phyloP scores from a whole-genome alignment of 1,140 invertebrate genomes.

The Rhagoletis pomonella region DNA sequence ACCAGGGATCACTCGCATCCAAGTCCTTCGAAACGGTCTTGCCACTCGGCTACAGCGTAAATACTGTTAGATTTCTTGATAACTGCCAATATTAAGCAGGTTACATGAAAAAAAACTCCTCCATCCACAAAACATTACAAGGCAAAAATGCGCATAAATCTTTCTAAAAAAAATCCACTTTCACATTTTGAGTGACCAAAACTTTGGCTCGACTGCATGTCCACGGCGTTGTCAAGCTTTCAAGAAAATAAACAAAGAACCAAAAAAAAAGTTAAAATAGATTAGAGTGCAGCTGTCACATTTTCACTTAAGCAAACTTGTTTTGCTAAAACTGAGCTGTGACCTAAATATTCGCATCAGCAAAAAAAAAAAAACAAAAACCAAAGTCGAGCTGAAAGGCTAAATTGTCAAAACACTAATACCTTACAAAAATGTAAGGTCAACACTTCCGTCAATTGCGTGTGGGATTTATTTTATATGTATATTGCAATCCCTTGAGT shows the following conservation, averaged over 20 bases:
- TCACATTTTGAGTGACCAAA: not conserved
- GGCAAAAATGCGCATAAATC: no score
- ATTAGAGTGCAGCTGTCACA: conserved; percentile 4
- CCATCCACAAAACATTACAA: no score
- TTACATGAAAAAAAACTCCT: no score
- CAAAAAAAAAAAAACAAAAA: no score
- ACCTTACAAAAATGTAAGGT: not conserved
- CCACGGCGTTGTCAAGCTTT: conserved; percentile 15
- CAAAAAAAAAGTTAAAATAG: not conserved
- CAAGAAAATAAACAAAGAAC: no score
- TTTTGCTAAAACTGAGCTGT: conserved; percentile 1
- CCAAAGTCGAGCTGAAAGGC: conserved; percentile 17
- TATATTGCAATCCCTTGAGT: not conserved
- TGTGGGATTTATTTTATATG: not conserved
- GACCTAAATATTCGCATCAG: not conserved
- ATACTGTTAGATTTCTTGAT: no score
- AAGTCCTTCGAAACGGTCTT: no score
- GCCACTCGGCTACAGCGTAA: no score
- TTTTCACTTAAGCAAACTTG: conserved; percentile 43
- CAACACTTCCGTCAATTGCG: not conserved
- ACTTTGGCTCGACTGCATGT: not conserved
- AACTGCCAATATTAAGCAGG: no score
- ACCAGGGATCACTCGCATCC: no score
- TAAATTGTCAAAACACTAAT: conserved; percentile 47
- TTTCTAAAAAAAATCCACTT: not conserved